phyloP scores from a whole-genome alignment of 1,140 invertebrate genomes.

The Frieseomelitta varia region DNA sequence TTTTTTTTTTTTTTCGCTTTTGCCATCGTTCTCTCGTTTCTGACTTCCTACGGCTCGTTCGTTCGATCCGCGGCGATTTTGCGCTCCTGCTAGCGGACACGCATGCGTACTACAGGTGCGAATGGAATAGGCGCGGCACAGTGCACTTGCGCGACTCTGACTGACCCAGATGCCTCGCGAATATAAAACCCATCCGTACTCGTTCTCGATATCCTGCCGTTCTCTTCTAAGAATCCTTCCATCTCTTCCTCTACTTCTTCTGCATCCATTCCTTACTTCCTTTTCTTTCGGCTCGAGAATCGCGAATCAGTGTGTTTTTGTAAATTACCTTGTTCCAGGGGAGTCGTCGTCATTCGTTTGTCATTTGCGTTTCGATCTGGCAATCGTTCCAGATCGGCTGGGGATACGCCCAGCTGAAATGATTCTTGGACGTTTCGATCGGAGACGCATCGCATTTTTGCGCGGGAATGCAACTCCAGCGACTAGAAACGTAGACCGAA shows the following conservation, averaged over 20 bases:
- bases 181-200: constrained; percentile 67
- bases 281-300: background rate
- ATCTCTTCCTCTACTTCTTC: background rate
- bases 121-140: constrained; percentile 59
- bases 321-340: too few relatives aligned
- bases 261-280: background rate
- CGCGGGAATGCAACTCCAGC: background rate
- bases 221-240: constrained; percentile 34
- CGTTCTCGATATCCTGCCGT: constrained; percentile 69
- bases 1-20: background rate
- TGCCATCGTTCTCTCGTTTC: constrained; percentile 12
- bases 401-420: too few relatives aligned
- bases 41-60: background rate
- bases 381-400: too few relatives aligned
- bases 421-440: background rate
- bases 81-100: constrained; percentile 19
- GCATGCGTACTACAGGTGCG: constrained; percentile 58
- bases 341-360: background rate
- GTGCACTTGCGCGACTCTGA: constrained; percentile 60
- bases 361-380: background rate
- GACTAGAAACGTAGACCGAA: background rate
- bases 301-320: background rate
- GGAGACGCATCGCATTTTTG: background rate
- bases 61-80: background rate
- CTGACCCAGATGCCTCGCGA: constrained; percentile 71